Conservation (phyloP, 2,797 vertebrate genomes). For the Coranthus polyacanthus region DNA sequence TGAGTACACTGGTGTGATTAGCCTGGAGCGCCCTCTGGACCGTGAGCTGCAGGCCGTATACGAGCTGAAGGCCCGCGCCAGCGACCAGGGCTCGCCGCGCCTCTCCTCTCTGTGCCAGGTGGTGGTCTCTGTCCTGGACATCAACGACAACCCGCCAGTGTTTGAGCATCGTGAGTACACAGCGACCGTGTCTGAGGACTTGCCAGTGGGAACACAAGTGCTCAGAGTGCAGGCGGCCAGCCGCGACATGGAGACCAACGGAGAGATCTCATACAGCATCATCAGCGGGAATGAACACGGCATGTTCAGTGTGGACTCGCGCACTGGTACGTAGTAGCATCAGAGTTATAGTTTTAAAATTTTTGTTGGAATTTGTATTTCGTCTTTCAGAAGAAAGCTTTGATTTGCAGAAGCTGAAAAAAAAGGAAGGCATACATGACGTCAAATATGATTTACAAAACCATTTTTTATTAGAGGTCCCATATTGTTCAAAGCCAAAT, state of each 20-base stretch:
- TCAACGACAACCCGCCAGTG: constrained; percentile 97
- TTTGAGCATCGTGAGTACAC: constrained; percentile 96
- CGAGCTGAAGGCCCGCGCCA: constrained; percentile 87
- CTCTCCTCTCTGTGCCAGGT: constrained; percentile 88
- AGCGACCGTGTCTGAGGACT: constrained; percentile 89
- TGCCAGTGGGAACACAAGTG: constrained; percentile 88
- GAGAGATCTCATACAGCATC: constrained; percentile 93
- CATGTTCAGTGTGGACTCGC: constrained; percentile 93
- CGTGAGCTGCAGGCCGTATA: constrained; percentile 90
- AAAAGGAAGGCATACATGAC: too few relatives aligned
- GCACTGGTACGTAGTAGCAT: constrained; percentile 85
- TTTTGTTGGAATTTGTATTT: too few relatives aligned
- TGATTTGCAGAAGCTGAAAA: too few relatives aligned
- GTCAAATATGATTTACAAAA: too few relatives aligned
- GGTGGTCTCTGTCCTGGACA: constrained; percentile 93
- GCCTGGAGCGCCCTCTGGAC: constrained; percentile 90
- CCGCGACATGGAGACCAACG: constrained; percentile 90
- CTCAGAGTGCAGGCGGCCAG: constrained; percentile 94
- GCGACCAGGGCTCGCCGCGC: constrained; percentile 90
- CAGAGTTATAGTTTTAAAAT: too few relatives aligned
- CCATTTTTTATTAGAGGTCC: too few relatives aligned
- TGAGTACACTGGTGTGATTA: constrained; percentile 90
- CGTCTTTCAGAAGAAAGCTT: too few relatives aligned
- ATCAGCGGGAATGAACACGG: constrained; percentile 95
- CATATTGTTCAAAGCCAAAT: too few relatives aligned